These are phyloP conservation scores for Camelus bactrianus DNA, from an alignment of 2,113 vertebrate genomes.

Conservation along the genomic window DNA sequence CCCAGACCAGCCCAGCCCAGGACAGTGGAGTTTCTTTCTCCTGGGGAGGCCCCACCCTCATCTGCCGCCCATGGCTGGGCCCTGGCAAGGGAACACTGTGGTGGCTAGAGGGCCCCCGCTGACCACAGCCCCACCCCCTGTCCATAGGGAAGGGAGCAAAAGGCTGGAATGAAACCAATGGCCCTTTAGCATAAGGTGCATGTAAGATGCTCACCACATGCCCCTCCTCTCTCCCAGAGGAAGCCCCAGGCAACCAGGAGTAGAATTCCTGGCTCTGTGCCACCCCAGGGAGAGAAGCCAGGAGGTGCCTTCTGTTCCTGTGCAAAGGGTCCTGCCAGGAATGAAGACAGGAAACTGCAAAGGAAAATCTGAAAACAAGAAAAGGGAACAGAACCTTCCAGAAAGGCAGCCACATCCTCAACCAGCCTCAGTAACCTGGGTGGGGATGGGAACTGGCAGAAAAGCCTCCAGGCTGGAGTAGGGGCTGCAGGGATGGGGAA, in stretches of 20 bases:
- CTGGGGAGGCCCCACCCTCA: neutral
- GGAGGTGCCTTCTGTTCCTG: constrained; percentile 38
- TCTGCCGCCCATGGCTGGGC: neutral
- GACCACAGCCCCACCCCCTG: accelerated
- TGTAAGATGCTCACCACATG: neutral
- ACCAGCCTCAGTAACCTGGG: neutral
- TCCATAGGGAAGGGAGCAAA: neutral
- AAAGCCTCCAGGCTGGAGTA: neutral
- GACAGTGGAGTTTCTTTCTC: accelerated
- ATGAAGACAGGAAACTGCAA: constrained; percentile 30
- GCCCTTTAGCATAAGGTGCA: neutral
- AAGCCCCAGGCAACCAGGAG: neutral
- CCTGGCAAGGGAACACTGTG: accelerated
- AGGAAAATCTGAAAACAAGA: constrained; percentile 41
- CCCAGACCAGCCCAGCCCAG: neutral
- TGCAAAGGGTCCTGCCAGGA: neutral
- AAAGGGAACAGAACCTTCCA: constrained; percentile 50
- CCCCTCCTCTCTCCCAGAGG: neutral
- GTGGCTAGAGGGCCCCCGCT: neutral
- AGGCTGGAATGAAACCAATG: neutral
- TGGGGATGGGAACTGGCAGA: neutral
- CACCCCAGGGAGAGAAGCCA: neutral
- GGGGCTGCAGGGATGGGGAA: neutral
- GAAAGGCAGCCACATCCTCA: neutral
- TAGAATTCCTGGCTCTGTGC: neutral